Evolutionary conservation across 2,113 vertebrate species (phyloP).

Genomic region (Zosterops borbonicus): DNA sequence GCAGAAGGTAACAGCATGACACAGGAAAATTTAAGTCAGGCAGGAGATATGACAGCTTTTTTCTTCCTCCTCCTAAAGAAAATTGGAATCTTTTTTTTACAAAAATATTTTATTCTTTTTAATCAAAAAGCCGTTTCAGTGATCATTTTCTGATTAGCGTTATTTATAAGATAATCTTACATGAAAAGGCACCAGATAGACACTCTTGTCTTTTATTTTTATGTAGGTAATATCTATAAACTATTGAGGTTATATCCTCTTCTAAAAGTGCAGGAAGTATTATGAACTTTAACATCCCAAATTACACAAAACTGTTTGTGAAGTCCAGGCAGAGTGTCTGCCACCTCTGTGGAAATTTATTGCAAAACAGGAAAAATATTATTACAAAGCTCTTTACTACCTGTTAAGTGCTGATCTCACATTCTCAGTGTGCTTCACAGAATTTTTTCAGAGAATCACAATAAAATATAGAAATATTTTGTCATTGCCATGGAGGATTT

Average conservation of each 20-base stretch:
- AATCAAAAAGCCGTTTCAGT: background rate
- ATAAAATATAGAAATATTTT: background rate
- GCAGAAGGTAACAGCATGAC: background rate
- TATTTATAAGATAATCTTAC: background rate
- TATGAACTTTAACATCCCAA: background rate
- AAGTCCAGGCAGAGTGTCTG: background rate
- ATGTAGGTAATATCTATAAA: background rate
- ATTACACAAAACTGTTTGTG: background rate
- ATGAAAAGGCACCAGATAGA: background rate
- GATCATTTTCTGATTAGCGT: background rate
- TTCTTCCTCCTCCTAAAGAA: rapidly evolving
- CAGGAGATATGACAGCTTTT: background rate
- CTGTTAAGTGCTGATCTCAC: background rate
- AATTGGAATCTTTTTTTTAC: rapidly evolving
- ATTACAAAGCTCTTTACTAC: background rate
- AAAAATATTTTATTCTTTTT: background rate
- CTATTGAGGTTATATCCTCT: background rate
- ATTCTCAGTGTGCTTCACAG: background rate
- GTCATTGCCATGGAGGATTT: background rate
- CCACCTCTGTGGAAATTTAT: background rate
- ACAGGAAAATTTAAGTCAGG: background rate
- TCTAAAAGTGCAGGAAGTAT: background rate
- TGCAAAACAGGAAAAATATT: background rate
- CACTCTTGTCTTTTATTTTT: background rate
- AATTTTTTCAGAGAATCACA: background rate